Base-by-base conservation (phyloP, 1,140 invertebrate species). In the Drosophila rufa region DNA sequence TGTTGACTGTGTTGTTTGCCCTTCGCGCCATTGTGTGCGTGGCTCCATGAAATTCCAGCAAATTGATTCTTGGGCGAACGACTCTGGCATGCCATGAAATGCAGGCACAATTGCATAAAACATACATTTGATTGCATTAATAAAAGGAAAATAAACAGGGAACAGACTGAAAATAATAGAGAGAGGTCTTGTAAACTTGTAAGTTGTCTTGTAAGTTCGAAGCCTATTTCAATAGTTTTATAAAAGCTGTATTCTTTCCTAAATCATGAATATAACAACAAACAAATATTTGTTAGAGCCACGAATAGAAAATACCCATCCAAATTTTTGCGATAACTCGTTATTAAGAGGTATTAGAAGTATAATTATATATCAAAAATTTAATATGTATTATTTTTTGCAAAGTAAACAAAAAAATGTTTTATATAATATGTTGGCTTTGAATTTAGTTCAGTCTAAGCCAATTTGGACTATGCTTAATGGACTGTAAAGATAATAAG, bases 61-160 rank as follows among this genome's bases (percentile, higher is more conserved):
- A 75, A 73, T 71, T 73, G 48, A 73, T 42, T 75, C 33, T 40
- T 36, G 12, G 40, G 36, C 33, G 17, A 14, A 12, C 43, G 27
- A 36, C n/a, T 47, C n/a, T 47, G 59, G 33, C 30, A 25, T 59
- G 57, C 57, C 22, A 45, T 30, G 40, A 15, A 42, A 17, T 48
- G 19, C 33, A 15, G 15, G 22, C 38, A 56, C 53, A 66, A 57
- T 57, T 69, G 50, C 48, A 38, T 17, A 27, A 50, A 50, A 70
- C 38, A 46, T 46, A 60, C 22, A 45, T 42, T 22, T 36, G 25
- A 57, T 17, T 38, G 43, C 51, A 19, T 17, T 46, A 56, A 17
- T n/a, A 30, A 30, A 22, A 12, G 3, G 11, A 9, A 25, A 22
- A 19, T 2, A 69, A 36, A 25, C 0, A 2, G 17, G n/a, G 4